These are phyloP conservation scores for Candoia aspera DNA, from an alignment of 2,113 vertebrate genomes.

Conservation along the genomic window DNA sequence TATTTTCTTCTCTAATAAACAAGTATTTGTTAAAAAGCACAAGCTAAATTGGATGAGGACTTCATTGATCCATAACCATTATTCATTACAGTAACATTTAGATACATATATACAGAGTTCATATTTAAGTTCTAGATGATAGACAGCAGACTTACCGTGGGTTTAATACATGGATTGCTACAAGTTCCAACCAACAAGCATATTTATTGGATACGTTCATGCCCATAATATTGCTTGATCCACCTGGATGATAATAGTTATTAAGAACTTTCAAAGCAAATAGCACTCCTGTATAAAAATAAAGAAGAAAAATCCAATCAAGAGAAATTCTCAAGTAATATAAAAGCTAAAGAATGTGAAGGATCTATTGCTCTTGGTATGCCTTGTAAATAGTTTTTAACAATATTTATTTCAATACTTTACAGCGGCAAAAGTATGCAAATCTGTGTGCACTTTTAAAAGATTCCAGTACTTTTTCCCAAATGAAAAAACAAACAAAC, in stretches of 20 bases:
- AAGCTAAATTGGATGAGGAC: background rate
- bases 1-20: background rate
- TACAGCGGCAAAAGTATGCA: background rate
- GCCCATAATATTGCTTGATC: constrained; percentile 79
- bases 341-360: background rate
- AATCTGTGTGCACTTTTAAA: background rate
- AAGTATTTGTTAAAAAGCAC: background rate
- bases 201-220: constrained; percentile 82
- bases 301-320: constrained; percentile 32
- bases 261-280: constrained; percentile 95
- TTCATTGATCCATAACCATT: background rate
- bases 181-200: constrained; percentile 90
- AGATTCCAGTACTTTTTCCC: background rate
- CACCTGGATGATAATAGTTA: constrained; percentile 88
- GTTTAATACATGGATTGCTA: constrained; percentile 85
- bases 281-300: constrained; percentile 83
- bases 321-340: background rate
- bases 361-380: constrained; percentile 10
- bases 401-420: background rate
- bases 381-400: background rate
- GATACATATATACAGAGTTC: background rate
- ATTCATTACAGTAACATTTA: background rate
- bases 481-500: background rate
- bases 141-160: constrained; percentile 81
- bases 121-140: background rate